Base-by-base conservation (phyloP, 2,888 invertebrate genomes). In the Drosophila limbata region DNA sequence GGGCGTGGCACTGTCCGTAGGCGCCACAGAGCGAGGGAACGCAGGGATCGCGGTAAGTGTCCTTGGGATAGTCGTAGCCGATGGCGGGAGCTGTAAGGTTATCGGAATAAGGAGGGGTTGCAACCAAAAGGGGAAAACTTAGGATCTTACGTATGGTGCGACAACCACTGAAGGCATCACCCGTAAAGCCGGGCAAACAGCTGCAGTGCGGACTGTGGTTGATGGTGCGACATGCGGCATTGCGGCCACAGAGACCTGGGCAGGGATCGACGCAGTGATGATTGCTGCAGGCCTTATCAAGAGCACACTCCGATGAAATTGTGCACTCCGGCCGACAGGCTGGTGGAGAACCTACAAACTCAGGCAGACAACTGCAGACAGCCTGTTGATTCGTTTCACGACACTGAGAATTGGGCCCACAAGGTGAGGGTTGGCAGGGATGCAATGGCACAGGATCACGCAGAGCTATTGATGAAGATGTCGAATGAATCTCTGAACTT, bases 311-410 rank as follows among this genome's bases (percentile, higher is more conserved):
- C 63, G 94, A 93, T 77, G 96, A 96, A 66, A 94, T 94, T 48
- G 95, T 94, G 91, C 97, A 97, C 92, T 97, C 96, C 11, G 96
- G 96, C 77, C 95, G 94, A 88, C 96, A 96, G 73, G 95, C 94
- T 5, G 96, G 96, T 51, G 96, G 95, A 52, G 94, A 92, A 31
- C 96, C 95, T 8, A 93, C 92, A 83, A 94, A 95, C 56, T 94
- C 94, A 1, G 94, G 93, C 47, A 94, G 90, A 86, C 96, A 96
- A 13, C 93, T 93, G 85, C 95, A 96, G 15, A 94, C 92, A 1
- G 95, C 94, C 69, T 94, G 93, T 33, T 93, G 93, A 56, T 93
- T 92, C 1, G 93, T 88, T 52, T 93, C 93, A 71, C 90, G 92
- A 69, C 95, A 95, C 82, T 95, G 93, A 94, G 95, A 94, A 90